Evolutionary conservation across 2,888 invertebrate species (phyloP), one percentile per base, ranked within the genome.

Genomic region (Aleiodes leptofemur): DNA sequence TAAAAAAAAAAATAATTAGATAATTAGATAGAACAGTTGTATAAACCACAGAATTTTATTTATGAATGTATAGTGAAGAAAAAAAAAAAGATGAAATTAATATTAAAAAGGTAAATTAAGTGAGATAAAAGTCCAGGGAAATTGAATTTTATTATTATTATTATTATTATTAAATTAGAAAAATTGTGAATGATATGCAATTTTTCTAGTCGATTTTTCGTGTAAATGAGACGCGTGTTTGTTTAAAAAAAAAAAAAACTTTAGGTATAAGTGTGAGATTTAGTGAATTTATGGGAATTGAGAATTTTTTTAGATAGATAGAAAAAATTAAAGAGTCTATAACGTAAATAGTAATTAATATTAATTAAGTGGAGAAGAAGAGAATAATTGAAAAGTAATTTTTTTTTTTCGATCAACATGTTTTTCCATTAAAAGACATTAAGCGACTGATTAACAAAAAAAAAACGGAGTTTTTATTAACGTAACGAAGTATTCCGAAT

Each of bases 231-330:
- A 48, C 23, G 43, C 16, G 14, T 64, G 51, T 68, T 50, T 51
- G 31, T 34, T 29, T 23, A 23, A 29, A 6, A 34, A 34, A 53
- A 14, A n/a, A 51, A 51, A 31, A 57, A 4, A 16, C 16, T 23
- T 34, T 57, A 16, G 1, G 16, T 8, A 53, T 16, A 16, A 53
- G 16, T 53, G 53, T 14, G 16, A 53, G 53, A 53, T 9, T 14
- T 16, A 53, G 53, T 16, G 16, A 53, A 53, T 53, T 53, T 8
- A 43, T 43, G 43, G 43, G n/a, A 48, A 48, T 61, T 31, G 50
- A 50, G 29, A 29, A 50, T 23, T 53, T 53, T 2, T 23, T 78
- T 74, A 76, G 74, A 69, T 79, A 79, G 78, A 73, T 78, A 73
- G 73, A 53, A 71, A 73, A 68, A 51, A 64, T 48, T 43, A 9